Base-by-base conservation (phyloP, 1,140 invertebrate genomes). In the Caenorhabditis inopinata region DNA sequence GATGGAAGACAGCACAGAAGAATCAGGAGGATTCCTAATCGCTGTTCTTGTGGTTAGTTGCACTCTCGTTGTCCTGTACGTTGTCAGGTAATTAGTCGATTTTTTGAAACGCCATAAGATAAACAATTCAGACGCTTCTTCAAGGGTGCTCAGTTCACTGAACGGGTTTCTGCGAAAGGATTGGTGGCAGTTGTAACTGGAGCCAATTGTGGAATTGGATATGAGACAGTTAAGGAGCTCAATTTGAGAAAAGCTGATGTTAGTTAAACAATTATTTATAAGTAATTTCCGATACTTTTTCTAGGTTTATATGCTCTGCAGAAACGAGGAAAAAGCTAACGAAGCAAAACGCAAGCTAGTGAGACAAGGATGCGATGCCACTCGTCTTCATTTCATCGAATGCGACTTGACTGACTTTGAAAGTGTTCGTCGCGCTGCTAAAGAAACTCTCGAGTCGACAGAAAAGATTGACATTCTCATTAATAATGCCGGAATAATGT, bases 401-500 rank as follows among this genome's bases (percentile, higher is more conserved):
- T 77, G 76, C 11, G 76, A 77, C 45, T 35, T 77, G 47, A 47
- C 76, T 16, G 46, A 62, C 12, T 77, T 77, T 25, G 76, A 51
- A 45, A 35, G 16, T 18, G 46, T 77, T 18, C 32, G 76, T 7
- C 38, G 46, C 9, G 47, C 47, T 7, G 76, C 76, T 2, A 51
- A 53, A 25, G 76, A 77, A 18, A 18, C 23, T 42, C 27, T 49
- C 5, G 42, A 75, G 6, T 75, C 25, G 21, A 18, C 18, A 12
- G 47, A 53, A 9, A 48, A 32, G 7, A 77, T 77, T 23, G 76
- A 77, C 35, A 77, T 77, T 42, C 76, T 77, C n/a, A 42, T 77
- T 47, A 83, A 83, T 62, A 83, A 83, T 74, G 83, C 83, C 6
- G 83, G 83, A 68, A 83, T 83, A 12, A 83, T 83, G 83, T 83